Percentiles rank a stretch among this genome's conserved stretches.
These are phyloP conservation scores for Pangasius macronema DNA, from an alignment of 2,797 vertebrate species.

Conservation along the genomic window DNA sequence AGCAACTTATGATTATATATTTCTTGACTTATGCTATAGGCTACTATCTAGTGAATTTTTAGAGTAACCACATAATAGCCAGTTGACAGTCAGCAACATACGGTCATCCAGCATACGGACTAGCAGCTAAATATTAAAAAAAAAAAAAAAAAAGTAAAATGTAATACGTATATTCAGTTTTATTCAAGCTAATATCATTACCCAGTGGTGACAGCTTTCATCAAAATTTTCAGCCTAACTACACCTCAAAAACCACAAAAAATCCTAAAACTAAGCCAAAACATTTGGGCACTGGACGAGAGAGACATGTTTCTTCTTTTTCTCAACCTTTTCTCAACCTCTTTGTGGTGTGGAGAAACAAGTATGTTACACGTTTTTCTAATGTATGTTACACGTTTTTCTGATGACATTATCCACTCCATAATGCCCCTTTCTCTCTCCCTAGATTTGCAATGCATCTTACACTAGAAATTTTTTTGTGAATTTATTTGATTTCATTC, in stretches of 20 bases:
- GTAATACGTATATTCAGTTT: neutral
- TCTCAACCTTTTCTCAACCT: too few species aligned
- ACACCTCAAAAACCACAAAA: neutral
- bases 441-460: neutral
- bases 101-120: neutral
- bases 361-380: neutral
- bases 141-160: too few species aligned
- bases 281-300: neutral
- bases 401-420: neutral
- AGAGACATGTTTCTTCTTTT: neutral
- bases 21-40: neutral
- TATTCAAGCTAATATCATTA: neutral
- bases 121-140: too few species aligned
- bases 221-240: neutral
- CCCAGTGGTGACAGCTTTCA: neutral
- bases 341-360: neutral
- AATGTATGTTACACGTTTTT: neutral
- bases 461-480: neutral
- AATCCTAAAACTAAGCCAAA: neutral
- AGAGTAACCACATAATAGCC: neutral
- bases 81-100: neutral
- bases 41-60: neutral
- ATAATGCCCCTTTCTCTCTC: neutral
- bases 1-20: neutral
- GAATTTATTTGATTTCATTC: neutral